Evolutionary conservation across 2,888 invertebrate species (phyloP).

Genomic region (Xestia ashworthii): DNA sequence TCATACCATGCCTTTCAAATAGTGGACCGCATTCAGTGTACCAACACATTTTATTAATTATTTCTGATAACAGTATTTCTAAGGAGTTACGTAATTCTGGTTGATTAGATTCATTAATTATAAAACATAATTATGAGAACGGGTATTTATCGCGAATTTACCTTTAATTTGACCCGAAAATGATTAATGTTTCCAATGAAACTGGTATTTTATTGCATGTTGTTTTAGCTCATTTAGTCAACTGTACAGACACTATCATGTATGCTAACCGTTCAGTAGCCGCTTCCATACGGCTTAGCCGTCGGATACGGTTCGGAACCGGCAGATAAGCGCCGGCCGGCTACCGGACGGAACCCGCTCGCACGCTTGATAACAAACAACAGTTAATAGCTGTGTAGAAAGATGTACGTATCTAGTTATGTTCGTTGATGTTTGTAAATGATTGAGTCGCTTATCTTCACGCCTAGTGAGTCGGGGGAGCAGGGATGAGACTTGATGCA

Average conservation of each 20-base stretch:
- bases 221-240: background rate
- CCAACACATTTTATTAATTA: background rate
- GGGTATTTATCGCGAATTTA: too few relatives aligned
- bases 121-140: too few relatives aligned
- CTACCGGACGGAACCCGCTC: conserved; percentile 35
- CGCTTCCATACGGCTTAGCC: conserved; percentile 9
- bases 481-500: background rate
- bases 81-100: background rate
- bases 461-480: conserved; percentile 8
- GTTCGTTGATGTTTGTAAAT: conserved; percentile 12
- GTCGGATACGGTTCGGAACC: conserved; percentile 34
- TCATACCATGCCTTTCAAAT: accelerated
- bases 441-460: conserved; percentile 50
- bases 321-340: conserved; percentile 48
- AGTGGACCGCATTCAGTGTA: accelerated
- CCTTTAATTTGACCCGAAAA: too few relatives aligned
- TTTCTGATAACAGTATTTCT: background rate
- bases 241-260: background rate
- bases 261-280: background rate
- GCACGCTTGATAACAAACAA: conserved; percentile 40
- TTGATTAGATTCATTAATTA: background rate
- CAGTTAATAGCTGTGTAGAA: background rate
- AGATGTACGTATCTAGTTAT: background rate
- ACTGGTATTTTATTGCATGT: background rate
- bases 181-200: background rate